Evolutionary conservation across 2,888 invertebrate species (phyloP), one percentile per base, ranked within the genome.

Genomic region (Pseudanteris insignis): DNA sequence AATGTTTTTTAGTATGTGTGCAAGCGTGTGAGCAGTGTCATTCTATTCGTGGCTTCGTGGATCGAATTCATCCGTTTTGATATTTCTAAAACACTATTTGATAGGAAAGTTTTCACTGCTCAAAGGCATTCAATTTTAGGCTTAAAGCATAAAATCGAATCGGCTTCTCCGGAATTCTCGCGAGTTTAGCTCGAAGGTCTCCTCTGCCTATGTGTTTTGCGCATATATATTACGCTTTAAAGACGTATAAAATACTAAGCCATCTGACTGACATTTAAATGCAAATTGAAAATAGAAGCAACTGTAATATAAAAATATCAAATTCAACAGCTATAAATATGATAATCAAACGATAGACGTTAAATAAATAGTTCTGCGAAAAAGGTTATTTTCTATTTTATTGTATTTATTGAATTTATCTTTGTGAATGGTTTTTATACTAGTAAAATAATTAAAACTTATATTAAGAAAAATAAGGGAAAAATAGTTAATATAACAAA

Each of bases 201-300:
- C 15, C 21, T 18, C 14, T 6, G 21, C 15, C 24, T 48, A 40
- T 24, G 48, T 48, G 38, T 57, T 48, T 37, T 15, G 14, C 44
- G 53, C 46, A 73, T 69, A 72, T 72, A 71, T 73, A 71, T 47
- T 47, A 55, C 25, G 29, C 32, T 40, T 55, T 50, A 57, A 43
- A 57, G 43, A 44, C 37, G 38, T 37, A 57, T 57, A 57, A 57
- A 57, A 57, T 57, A 48, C 48, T 48, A 48, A 48, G 38, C 48
- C 15, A 11, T 11, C 41, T 12, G 18, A 12, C 43, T 37, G 43
- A 43, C 28, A 57, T 57, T 57, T 57, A 44, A 57, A 57, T 57
- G 38, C 36, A 73, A 72, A 73, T 73, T 71, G 71, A 72, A 72
- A 69, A 65, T 63, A 47, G 43, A 1, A 29, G 50, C 21, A 48